Conservation (phyloP, 2,888 invertebrate species). For the Agrochola circellaris region DNA sequence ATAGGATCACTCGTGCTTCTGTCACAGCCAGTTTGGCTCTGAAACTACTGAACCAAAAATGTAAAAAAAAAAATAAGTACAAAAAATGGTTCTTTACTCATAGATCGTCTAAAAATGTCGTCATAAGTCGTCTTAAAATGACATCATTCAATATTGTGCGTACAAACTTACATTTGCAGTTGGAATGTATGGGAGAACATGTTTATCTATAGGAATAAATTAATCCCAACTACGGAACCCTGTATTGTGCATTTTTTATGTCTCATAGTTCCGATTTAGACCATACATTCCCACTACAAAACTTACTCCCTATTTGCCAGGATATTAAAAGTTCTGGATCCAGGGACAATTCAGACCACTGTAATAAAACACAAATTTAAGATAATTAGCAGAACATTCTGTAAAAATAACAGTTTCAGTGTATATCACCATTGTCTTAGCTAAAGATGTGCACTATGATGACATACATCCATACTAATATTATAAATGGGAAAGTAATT, state of each 20-base stretch:
- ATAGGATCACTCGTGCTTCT: not conserved
- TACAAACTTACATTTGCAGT: too few relatives aligned
- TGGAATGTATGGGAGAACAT: too few relatives aligned
- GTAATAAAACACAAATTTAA: not conserved
- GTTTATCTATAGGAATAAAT: too few relatives aligned
- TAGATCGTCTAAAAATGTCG: too few relatives aligned
- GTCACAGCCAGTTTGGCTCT: too few relatives aligned
- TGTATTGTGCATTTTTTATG: too few relatives aligned
- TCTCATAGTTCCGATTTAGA: not conserved
- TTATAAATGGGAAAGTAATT: not conserved
- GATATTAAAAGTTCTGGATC: not conserved
- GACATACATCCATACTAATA: not conserved
- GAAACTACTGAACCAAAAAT: too few relatives aligned
- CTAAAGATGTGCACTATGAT: not conserved
- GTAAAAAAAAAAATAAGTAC: too few relatives aligned
- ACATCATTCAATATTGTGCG: too few relatives aligned
- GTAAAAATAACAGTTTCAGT: not conserved
- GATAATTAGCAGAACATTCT: not conserved
- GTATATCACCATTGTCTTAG: not conserved
- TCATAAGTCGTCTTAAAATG: too few relatives aligned
- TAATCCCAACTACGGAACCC: too few relatives aligned
- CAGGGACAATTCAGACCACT: not conserved
- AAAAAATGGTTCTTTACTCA: too few relatives aligned
- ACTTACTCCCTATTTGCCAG: not conserved
- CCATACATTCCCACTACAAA: not conserved